Conservation (phyloP, 2,797 vertebrate species). For the Zenarchopterus dispar region DNA sequence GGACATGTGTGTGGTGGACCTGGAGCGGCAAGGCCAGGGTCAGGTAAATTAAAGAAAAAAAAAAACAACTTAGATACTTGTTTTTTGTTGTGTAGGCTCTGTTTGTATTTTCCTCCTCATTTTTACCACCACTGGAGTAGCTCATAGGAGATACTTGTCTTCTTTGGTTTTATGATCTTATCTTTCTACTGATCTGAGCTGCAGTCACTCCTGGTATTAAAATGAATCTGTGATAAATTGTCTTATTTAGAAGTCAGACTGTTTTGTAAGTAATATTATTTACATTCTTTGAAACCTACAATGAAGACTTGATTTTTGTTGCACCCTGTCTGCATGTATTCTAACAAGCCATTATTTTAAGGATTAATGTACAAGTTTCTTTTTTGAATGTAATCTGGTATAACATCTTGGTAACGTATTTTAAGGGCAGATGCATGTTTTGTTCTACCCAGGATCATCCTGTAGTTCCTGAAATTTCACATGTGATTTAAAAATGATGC, state of each 20-base stretch:
- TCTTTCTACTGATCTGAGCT: slow-evolving; percentile 3
- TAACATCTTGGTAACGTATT: not conserved
- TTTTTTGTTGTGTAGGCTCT: no score
- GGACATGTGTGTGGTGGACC: slow-evolving; percentile 98
- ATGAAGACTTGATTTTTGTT: not conserved
- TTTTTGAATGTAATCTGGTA: slow-evolving; percentile 2
- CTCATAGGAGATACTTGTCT: no score
- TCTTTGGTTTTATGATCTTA: no score
- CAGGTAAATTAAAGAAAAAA: slow-evolving; percentile 83
- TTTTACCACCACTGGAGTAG: no score
- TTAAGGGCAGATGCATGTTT: not conserved
- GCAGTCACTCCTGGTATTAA: slow-evolving; percentile 17
- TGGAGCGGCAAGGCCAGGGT: slow-evolving; percentile 97
- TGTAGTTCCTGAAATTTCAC: not conserved
- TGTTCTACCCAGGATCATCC: not conserved
- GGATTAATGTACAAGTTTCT: slow-evolving; percentile 10
- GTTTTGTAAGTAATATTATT: slow-evolving; percentile 23
- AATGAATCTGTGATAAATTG: slow-evolving; percentile 22
- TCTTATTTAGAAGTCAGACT: slow-evolving; percentile 22
- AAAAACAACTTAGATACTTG: no score
- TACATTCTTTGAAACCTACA: slow-evolving; percentile 18
- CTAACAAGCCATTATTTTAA: slow-evolving; percentile 15
- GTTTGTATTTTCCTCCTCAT: no score
- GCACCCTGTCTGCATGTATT: not conserved
- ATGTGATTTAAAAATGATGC: not conserved